Evolutionary conservation across 2,888 invertebrate species (phyloP), one percentile per base, ranked within the genome.

Genomic region (Selenia dentaria): DNA sequence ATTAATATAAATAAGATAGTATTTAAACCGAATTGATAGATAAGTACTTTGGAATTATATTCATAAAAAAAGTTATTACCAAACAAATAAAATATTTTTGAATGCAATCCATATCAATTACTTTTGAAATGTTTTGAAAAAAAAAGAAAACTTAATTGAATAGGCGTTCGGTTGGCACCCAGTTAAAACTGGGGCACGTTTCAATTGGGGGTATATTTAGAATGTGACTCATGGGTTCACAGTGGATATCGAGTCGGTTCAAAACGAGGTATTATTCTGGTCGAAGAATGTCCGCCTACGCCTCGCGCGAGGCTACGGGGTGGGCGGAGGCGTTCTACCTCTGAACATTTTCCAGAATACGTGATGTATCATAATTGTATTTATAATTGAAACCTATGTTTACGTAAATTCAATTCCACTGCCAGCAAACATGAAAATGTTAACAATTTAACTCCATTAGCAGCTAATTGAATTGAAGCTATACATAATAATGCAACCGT

Each of bases 251-350:
- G 74, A 79, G 83, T 67, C 64, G 63, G 62, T 70, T 71, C 71
- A 79, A 75, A 80, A 75, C 78, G 40, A 45, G 39, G 59, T 80
- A 79, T 81, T 85, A 85, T 81, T 83, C 73, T 75, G 65, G 67
- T 75, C 72, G 62, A 75, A 79, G 79, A 83, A 83, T 81, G 74
- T 67, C 59, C 81, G 79, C 83, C 85, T 72, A 83, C 80, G 51
- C 50, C 32, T 11, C 27, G 9, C 22, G 28, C 41, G 37, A 33
- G 41, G 33, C 41, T 24, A 28, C 9, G 3, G 25, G 25, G 4
- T 13, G 11, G 27, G 22, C 37, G 38, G 29, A 11, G 20, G 32
- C 11, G 27, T 36, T 45, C 46, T 45, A 52, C 54, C 43, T 44
- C 42, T 51, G 45, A 54, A 48, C 38, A 43, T 53, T 53, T 74